Evolutionary conservation across 2,797 vertebrate species (phyloP).

Genomic region (Craterocephalus amniculus): DNA sequence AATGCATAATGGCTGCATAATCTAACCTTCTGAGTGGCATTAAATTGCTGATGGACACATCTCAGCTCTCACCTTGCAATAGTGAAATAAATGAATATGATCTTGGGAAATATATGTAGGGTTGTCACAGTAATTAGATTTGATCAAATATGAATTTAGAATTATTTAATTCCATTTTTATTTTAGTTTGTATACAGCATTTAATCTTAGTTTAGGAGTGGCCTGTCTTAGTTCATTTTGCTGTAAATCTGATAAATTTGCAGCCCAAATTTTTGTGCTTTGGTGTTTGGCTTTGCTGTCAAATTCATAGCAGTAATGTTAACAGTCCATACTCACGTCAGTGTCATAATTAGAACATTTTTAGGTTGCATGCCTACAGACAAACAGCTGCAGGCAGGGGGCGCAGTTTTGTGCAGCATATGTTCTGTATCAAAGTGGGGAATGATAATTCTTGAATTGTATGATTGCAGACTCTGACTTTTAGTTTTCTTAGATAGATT

Average conservation of each 20-base stretch:
- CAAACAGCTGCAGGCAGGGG: not conserved
- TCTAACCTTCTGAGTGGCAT: too few species aligned
- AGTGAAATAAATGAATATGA: not conserved
- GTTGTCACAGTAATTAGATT: too few species aligned
- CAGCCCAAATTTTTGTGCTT: not conserved
- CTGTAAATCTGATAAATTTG: not conserved
- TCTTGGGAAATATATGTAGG: not conserved
- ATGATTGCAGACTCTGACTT: not conserved
- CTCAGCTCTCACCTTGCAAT: too few species aligned
- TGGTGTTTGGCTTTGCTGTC: too few species aligned
- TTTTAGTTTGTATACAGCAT: not conserved
- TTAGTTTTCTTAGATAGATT: not conserved
- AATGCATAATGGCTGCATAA: too few species aligned
- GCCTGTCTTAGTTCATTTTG: too few species aligned
- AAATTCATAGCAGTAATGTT: not conserved
- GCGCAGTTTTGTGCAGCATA: not conserved
- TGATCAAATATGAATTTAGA: too few species aligned
- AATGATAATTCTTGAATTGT: not conserved
- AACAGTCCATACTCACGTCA: not conserved
- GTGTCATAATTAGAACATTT: not conserved
- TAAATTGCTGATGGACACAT: not conserved
- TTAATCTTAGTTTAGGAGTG: not conserved
- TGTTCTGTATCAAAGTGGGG: not conserved
- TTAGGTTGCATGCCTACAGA: not conserved
- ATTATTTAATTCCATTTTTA: not conserved